Base-by-base conservation (phyloP, 2,888 invertebrate species). In the Gryllus longicercus region DNA sequence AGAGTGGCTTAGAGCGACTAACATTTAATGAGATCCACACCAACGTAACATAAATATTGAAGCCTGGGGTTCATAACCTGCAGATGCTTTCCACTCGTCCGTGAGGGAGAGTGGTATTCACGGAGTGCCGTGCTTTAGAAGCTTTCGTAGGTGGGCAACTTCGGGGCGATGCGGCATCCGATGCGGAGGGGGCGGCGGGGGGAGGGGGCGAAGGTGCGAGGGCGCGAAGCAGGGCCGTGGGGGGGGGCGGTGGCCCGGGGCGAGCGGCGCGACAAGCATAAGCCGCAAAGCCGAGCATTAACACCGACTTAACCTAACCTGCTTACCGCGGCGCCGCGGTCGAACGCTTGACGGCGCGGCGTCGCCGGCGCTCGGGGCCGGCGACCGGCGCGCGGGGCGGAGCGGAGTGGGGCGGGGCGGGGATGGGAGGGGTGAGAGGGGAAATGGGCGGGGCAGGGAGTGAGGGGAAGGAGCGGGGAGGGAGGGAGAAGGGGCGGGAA, bases 291-390 rank as follows among this genome's bases (percentile, higher is more conserved):
- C 63, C 18, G 18, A 14, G 63, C 18, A 63, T 63, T 63, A 63
- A 63, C 63, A 63, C 63, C 63, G 63, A 63, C 63, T 63, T 63
- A 63, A 63, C 63, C 63, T 63, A 63, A 63, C 63, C 63, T 63
- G 63, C 63, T 63, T 63, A 63, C 63, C 63, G 63, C 63, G 14
- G 63, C 14, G 63, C 63, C 63, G 18, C 63, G 63, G 63, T 63
- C 63, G 63, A 63, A 18, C 18, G 63, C 63, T 63, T 18, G 14
- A 38, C 63, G 18, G 63, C 18, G 63, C 16, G 18, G 63, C 16
- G 18, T 18, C 16, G 63, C 16, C 16, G 10, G 2, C 18, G 18
- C 63, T 18, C 2, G 63, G 18, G 63, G 18, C 63, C 14, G 63
- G 14, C 16, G 18, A 4, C 14, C 16, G 14, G 63, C 16, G 14